These are phyloP conservation scores for Ariopsis seemanni DNA, from an alignment of 2,113 vertebrate species.

Conservation along the genomic window DNA sequence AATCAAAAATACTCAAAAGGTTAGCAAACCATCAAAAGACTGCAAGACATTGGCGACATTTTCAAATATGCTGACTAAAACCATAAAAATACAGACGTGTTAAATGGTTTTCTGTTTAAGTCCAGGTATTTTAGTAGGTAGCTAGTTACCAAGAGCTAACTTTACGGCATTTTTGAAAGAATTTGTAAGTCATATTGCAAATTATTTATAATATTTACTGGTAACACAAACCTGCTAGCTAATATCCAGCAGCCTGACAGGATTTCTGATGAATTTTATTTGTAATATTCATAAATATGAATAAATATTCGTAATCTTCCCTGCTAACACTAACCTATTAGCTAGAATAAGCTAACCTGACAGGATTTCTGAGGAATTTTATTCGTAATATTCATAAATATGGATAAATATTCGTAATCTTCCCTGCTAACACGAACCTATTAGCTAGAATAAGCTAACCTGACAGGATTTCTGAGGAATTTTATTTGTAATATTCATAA, in stretches of 20 bases:
- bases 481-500: no score
- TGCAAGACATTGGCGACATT: background rate
- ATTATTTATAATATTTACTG: background rate
- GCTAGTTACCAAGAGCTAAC: background rate
- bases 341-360: no score
- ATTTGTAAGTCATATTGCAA: background rate
- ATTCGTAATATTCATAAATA: no score
- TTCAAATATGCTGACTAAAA: background rate
- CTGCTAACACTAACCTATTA: background rate
- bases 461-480: no score
- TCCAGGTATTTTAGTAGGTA: no score
- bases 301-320: background rate
- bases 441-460: no score
- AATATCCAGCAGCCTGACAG: background rate
- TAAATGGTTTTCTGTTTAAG: background rate
- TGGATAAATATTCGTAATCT: no score
- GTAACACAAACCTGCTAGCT: background rate
- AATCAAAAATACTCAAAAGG: no score
- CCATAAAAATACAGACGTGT: background rate
- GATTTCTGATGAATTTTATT: background rate
- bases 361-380: no score
- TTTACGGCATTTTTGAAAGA: background rate
- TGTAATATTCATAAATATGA: background rate
- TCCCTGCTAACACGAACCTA: no score
- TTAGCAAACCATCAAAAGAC: background rate